Evolutionary conservation across 1,140 invertebrate species (phyloP), one percentile per base, ranked within the genome.

Genomic region (Drosophila ambigua): DNA sequence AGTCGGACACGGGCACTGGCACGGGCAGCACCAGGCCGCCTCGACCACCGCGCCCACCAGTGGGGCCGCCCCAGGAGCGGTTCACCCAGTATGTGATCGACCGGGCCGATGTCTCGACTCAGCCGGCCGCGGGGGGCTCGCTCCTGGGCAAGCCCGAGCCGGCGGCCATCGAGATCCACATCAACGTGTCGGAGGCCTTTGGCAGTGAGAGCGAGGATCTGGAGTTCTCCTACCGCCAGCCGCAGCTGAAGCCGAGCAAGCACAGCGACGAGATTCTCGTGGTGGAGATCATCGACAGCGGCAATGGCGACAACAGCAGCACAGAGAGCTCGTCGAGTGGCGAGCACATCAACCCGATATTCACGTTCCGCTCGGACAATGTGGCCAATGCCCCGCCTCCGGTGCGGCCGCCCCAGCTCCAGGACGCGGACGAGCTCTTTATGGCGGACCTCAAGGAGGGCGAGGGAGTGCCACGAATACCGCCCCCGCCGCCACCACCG

Each of bases 11-110:
- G 23, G 2, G 23, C 23, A 16, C 54, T 4, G 78, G 83, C 43
- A 2, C 54, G 4, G 78, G 39, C 50, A 88, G 78, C 54, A 58
- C 68, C 4, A 59, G 52, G 0, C 89, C 90, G 4, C 72, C 73
- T 2, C 26, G 62, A 0, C 89, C 90, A 5, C 72, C 73, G 2
- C 26, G 62, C 5, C 48, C 61, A 0, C 41, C 58, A 0, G 43
- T 64, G n/a, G 46, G 57, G 3, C 67, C 43, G 23, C 55, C 66
- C 0, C 67, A 91, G 54, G 90, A 91, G 16, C 66, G 90, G 0
- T 91, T 91, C 44, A 91, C 90, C 2, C 90, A 91, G 41, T 91
- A 91, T 20, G 90, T 91, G 0, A 88, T 91, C 24, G 90, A 91
- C 79, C 72, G 85, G 0, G 77, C 83, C 0, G 90, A 91, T 71